Conservation (phyloP, 2,797 vertebrate genomes). For the Salarias fasciatus region DNA sequence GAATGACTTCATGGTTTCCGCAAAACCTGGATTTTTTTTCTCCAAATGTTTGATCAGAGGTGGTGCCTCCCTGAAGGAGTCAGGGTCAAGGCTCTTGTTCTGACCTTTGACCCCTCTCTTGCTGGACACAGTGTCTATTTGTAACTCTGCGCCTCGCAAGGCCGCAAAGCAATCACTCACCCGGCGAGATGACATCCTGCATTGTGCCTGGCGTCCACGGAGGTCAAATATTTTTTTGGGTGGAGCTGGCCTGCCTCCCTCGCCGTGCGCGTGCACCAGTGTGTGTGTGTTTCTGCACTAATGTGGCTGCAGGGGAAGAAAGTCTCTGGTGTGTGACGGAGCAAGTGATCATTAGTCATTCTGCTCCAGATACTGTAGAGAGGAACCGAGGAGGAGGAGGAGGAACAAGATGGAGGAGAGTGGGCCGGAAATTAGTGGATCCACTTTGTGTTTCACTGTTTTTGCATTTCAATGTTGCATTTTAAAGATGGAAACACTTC, state of each 20-base stretch:
- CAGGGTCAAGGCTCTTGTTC: neutral
- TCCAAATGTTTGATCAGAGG: neutral
- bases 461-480: no score
- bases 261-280: constrained; percentile 3
- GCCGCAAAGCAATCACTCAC: no score
- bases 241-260: neutral
- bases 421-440: neutral
- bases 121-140: no score
- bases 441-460: constrained; percentile 1
- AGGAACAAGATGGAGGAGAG: constrained; percentile 25
- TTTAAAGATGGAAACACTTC: no score
- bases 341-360: constrained; percentile 80
- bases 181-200: no score
- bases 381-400: constrained; percentile 27
- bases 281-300: constrained; percentile 57
- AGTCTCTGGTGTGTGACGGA: constrained; percentile 74
- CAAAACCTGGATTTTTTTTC: accelerated
- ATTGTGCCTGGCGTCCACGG: no score
- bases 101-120: constrained; percentile 11
- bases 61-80: neutral
- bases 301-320: constrained; percentile 72
- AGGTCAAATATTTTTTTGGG: no score
- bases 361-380: constrained; percentile 71
- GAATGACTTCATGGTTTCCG: neutral
- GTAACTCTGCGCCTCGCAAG: no score